Base-by-base conservation (phyloP, 2,888 invertebrate genomes). In the Euphydryas editha region DNA sequence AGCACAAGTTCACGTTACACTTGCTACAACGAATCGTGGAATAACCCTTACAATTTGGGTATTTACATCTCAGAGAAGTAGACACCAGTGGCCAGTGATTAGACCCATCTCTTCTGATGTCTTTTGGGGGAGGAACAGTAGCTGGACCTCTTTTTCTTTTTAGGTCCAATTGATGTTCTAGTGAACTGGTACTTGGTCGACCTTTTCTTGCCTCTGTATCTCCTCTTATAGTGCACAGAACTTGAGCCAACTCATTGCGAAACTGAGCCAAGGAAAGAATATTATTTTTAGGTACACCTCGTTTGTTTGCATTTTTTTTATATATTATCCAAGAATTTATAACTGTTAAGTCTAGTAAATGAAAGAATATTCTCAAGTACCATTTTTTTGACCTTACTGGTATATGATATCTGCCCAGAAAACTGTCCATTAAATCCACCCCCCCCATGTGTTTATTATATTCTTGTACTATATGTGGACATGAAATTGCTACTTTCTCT, bases 121-220 rank as follows among this genome's bases (percentile, higher is more conserved):
- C 64, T 59, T 64, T 64, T 0, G 64, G 59, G 59, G 64, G 59
- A 18, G 70, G 39, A 69, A 66, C n/a, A 65, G 65, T 69, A 60
- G 70, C 65, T 64, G 73, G 61, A 56, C 72, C 67, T 61, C 67
- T 73, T 59, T 71, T 74, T 60, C 59, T 76, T 71, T 76, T 77
- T 47, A 70, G 46, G 47, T 72, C 68, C 8, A 75, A 61, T 68
- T 75, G 73, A 51, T 67, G 47, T 67, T 76, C 73, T 62, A 76
- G 57, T 54, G 59, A 56, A 59, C 67, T 71, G 49, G 66, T 61
- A 59, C 72, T 75, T 65, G 73, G 72, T 51, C 74, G 73, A 37
- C 73, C 73, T 30, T 17, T 46, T 46, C 18, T 46, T 46, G 1
- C 46, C 18, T 17, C 17, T 17, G 3, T n/a, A n/a, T n/a, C n/a